Evolutionary conservation across 2,113 vertebrate genomes (phyloP).

Genomic region (Archilochus colubris): DNA sequence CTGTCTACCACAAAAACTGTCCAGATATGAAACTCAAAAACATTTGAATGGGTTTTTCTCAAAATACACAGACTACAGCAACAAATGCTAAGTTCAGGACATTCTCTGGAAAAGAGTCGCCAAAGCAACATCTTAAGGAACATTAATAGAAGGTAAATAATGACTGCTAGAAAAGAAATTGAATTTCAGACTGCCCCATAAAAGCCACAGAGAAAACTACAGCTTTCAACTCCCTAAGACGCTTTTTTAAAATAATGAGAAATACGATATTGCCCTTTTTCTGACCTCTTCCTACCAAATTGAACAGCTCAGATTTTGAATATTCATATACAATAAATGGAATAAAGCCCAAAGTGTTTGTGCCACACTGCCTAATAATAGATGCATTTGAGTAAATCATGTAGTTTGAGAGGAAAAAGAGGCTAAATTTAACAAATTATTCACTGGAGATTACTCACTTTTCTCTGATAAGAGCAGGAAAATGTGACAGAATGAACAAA

Average conservation of each 20-base stretch:
- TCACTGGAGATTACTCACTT: slow-evolving; percentile 35
- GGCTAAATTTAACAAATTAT: slow-evolving; percentile 64
- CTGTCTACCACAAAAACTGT: not conserved
- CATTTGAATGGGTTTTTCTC: not conserved
- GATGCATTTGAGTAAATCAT: slow-evolving; percentile 20
- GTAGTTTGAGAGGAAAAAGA: slow-evolving; percentile 22
- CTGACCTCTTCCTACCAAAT: not conserved
- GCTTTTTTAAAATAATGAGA: slow-evolving; percentile 14
- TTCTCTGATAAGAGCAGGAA: slow-evolving; percentile 44
- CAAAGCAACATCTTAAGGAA: not conserved
- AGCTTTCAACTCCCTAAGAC: not conserved
- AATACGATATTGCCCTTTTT: not conserved
- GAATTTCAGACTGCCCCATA: not conserved
- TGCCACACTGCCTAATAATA: slow-evolving; percentile 30
- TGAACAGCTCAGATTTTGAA: slow-evolving; percentile 14
- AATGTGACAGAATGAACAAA: slow-evolving; percentile 52
- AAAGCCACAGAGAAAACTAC: not conserved
- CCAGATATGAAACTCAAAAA: not conserved
- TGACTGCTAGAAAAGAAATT: not conserved
- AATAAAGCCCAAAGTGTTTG: not conserved
- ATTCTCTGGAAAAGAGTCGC: not conserved
- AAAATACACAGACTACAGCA: not conserved
- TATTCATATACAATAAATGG: slow-evolving; percentile 29
- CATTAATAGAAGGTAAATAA: not conserved
- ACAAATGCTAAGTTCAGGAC: not conserved